Evolutionary conservation across 2,113 vertebrate genomes (phyloP).

Genomic region (Poecilia latipinna): DNA sequence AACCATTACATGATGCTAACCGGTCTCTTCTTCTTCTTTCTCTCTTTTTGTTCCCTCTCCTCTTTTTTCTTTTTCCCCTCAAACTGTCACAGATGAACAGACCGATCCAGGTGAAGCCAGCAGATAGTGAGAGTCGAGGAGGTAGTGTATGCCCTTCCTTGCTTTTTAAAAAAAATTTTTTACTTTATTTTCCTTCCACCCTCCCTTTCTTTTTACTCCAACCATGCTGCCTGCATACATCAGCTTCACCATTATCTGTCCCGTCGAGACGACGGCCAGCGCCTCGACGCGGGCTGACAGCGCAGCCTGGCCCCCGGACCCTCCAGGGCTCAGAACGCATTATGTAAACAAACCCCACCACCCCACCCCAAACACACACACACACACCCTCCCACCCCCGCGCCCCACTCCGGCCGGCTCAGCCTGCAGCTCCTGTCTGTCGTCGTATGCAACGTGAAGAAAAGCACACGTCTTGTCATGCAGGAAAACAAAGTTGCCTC

Average conservation of each 20-base stretch:
- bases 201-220: constrained; percentile 32
- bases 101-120: constrained; percentile 99
- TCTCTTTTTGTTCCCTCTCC: constrained; percentile 12
- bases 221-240: constrained; percentile 63
- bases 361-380: no score
- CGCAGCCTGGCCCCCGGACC: constrained; percentile 43
- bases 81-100: constrained; percentile 92
- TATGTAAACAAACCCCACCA: constrained; percentile 53
- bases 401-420: constrained; percentile 21
- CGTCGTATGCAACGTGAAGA: constrained; percentile 42
- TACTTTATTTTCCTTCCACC: not conserved
- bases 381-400: constrained; percentile 11
- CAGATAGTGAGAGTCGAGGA: constrained; percentile 98
- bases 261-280: constrained; percentile 50
- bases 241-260: constrained; percentile 76
- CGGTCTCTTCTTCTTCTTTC: constrained; percentile 44
- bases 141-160: constrained; percentile 76
- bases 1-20: constrained; percentile 43
- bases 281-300: constrained; percentile 63
- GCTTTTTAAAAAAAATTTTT: not conserved
- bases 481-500: constrained; percentile 29
- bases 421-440: constrained; percentile 44
- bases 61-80: constrained; percentile 10
- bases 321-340: constrained; percentile 62
- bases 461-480: constrained; percentile 17